Evolutionary conservation across 1,140 invertebrate species (phyloP), one percentile per base, ranked within the genome.

Genomic region (Micrasema minimum): DNA sequence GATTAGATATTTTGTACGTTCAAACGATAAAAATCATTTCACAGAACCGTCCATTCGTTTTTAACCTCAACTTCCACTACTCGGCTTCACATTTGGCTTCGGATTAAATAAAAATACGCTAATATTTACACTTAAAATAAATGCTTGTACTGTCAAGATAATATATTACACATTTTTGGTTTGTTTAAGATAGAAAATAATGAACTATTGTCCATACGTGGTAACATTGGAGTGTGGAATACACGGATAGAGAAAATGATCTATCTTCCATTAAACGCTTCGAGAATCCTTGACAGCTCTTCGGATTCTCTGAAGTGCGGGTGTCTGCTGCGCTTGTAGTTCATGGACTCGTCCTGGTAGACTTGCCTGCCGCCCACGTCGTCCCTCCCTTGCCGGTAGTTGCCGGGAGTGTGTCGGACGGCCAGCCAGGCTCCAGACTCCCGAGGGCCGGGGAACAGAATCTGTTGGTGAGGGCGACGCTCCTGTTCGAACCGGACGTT

Each of bases 121-220:
- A 66, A 62, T 74, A 70, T 74, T 38, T 73, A 73, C 67, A 73
- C 66, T 69, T 73, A 73, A 70, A 69, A 66, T 74, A 74, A 74
- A 74, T 74, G 72, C 72, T 74, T 74, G 72, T 74, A 74, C 72
- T 74, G 62, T 74, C 41, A 50, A 67, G 59, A 74, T 70, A 48
- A n/a, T 66, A 59, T 74, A 70, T 72, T 71, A 72, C 72, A 70
- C 50, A 74, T 74, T 70, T 74, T 74, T 74, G 72, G 72, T 66
- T 74, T 74, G 46, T 61, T 74, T 64, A 68, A 38, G 55, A 68
- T 67, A 70, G n/a, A 66, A 69, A 66, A 57, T 65, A 70, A 74
- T 65, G 62, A 69, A 74, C 62, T 70, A 48, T 61, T 50, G 72
- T 71, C 55, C 67, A 70, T 59, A 61, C 23, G 69, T 74, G 72